Percentiles rank a stretch among this genome's conserved stretches.
Evolutionary conservation across 2,113 vertebrate species (phyloP).

Genomic region (Corythornis vintsioides): DNA sequence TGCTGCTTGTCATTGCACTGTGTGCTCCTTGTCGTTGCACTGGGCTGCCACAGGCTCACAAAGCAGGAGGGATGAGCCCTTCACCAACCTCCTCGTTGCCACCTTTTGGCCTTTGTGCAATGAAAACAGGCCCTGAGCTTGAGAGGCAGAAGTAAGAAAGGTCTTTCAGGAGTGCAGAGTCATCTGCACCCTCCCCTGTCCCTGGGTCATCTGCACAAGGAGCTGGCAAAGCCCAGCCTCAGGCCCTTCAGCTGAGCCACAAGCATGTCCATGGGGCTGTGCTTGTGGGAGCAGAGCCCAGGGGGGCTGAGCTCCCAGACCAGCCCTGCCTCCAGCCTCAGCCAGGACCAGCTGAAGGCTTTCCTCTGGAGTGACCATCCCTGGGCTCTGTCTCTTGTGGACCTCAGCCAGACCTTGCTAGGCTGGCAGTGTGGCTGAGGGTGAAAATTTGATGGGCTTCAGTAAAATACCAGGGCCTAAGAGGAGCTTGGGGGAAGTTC

Average conservation of each 20-base stretch:
- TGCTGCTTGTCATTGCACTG: background rate
- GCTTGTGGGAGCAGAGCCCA: background rate
- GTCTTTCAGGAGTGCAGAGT: background rate
- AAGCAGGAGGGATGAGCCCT: background rate
- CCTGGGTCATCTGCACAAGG: background rate
- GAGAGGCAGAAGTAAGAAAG: background rate
- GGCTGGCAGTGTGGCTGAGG: background rate
- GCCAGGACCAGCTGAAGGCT: fast-evolving
- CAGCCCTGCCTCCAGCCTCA: background rate
- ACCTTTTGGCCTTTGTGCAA: background rate
- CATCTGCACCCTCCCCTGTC: background rate
- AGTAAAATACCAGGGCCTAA: background rate
- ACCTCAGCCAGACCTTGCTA: background rate
- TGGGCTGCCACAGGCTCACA: background rate
- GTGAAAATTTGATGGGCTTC: background rate
- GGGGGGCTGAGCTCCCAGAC: fast-evolving
- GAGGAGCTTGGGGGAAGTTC: background rate
- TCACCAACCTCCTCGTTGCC: background rate
- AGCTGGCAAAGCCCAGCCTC: background rate
- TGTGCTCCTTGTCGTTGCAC: background rate
- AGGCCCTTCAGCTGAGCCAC: background rate
- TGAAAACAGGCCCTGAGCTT: background rate
- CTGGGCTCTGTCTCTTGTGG: background rate
- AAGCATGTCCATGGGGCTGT: fast-evolving
- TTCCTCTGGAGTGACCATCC: fast-evolving